Evolutionary conservation across 2,797 vertebrate species (phyloP), one percentile per base, ranked within the genome.

Genomic region (Halcyon smyrnensis): DNA sequence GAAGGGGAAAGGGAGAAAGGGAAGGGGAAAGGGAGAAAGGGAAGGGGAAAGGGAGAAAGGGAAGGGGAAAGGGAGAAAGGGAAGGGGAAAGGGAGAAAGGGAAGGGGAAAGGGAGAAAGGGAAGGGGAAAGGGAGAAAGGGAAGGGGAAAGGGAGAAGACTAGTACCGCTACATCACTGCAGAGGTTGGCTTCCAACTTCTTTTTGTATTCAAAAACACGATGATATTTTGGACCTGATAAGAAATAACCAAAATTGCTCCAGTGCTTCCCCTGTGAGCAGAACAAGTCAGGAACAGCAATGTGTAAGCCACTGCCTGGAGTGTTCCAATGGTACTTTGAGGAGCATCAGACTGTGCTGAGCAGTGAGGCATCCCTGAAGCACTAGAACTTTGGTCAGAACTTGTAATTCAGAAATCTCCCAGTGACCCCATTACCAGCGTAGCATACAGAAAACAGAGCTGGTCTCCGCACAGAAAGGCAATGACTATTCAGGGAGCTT

Each of bases 401-500:
- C 56, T 74, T 54, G 50, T 11, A 95, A 89, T 94, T 95, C 84
- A 94, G 93, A 80, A 84, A 94, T 96, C 88, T 97, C 95, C 94
- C 94, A 90, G 83, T 93, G 95, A 97, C 93, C 88, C 87, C 94
- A 96, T 95, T 95, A 96, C 71, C 91, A 94, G 80, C 0, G 1
- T 74, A 89, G 88, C 91, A 95, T 43, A 76, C 94, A 93, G 87
- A 91, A 94, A 95, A 95, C 83, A 94, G 93, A 89, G 84, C 88
- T 89, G 84, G 64, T 82, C 88, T 84, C 15, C 2, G 48, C 92
- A 34, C 77, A 87, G 56, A 71, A 93, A 87, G 51, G 81, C 94
- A 95, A 94, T 57, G 77, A 80, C 94, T 95, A 90, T 70, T 94
- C 90, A 94, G 94, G 74, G 94, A 96, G 74, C 64, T 87, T 96